Base-by-base conservation (phyloP, 2,797 vertebrate species). In the Lophotriccus pileatus region DNA sequence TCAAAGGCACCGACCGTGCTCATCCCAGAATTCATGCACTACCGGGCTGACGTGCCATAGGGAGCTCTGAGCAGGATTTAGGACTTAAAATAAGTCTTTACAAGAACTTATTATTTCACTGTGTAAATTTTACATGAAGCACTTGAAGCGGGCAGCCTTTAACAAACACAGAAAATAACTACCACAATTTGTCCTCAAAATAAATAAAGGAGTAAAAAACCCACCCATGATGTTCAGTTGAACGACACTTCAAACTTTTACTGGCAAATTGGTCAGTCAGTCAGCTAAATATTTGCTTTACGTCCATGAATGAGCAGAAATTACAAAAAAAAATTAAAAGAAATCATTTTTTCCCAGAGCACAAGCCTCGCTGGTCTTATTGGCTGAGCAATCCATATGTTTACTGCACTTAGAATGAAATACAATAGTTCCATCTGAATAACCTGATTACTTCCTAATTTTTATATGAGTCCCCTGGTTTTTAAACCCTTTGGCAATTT, bases 401-500 rank as follows among this genome's bases (percentile, higher is more conserved):
- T 95, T 86, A 62, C 69, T 55, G 41, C 44, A 53, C 46, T 90
- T 90, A 49, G 43, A 93, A 92, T 89, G 81, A 95, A 97, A 96
- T 92, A 77, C 78, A 90, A 89, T 84, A 63, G 39, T 92, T 89
- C 83, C 58, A 3, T 74, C 82, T 41, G 41, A 78, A 78, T 86
- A 93, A 87, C 17, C 68, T 76, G 72, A 89, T 94, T 94, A 66
- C 47, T 89, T 90, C 76, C 62, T 94, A 84, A 91, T 96, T 97
- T 95, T 96, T 94, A 56, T 93, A 95, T 82, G 84, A 91, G 89
- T 87, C 79, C 79, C 63, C 22, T 91, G 83, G 46, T 95, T 97
- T 96, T 96, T 82, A 37, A 95, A 95, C 90, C 69, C 73, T 96
- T 96, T 93, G 86, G 82, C 93, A 96, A 92, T 95, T 96, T 90